Evolutionary conservation across 2,113 vertebrate genomes (phyloP).

Genomic region (Silurus asotus): DNA sequence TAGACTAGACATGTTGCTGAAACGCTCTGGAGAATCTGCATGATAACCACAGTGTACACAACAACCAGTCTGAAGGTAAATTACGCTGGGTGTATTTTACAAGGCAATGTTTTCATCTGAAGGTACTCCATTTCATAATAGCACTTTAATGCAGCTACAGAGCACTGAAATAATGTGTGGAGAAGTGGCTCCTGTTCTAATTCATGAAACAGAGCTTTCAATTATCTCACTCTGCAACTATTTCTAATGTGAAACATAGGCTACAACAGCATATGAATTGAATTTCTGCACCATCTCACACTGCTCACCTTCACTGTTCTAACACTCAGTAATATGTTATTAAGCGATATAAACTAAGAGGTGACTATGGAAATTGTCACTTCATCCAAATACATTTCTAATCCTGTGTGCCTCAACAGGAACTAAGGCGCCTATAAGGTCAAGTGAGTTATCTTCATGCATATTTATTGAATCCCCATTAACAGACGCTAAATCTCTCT

Average conservation of each 20-base stretch:
- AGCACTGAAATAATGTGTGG: slow-evolving; percentile 5
- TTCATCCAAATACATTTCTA: background rate
- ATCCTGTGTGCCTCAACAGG: background rate
- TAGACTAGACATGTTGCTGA: slow-evolving; percentile 20
- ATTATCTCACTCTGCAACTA: slow-evolving; percentile 11
- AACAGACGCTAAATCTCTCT: slow-evolving; percentile 12
- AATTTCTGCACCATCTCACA: background rate
- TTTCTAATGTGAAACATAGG: background rate
- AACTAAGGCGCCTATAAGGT: background rate
- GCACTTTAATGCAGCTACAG: slow-evolving; percentile 17
- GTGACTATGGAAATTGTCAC: background rate
- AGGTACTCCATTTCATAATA: slow-evolving; percentile 37
- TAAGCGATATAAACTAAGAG: background rate
- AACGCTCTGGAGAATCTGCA: background rate
- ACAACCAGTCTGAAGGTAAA: slow-evolving; percentile 1
- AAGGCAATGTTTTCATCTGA: slow-evolving; percentile 23
- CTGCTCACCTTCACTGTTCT: background rate
- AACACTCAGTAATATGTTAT: background rate
- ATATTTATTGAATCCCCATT: slow-evolving; percentile 33
- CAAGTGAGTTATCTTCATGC: slow-evolving; percentile 14
- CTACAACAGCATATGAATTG: background rate
- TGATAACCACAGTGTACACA: slow-evolving; percentile 10
- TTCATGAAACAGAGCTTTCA: slow-evolving; percentile 33
- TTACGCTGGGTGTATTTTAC: background rate
- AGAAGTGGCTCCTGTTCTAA: slow-evolving; percentile 12